Base-by-base conservation (phyloP, 2,113 vertebrate species). In the Mugil cephalus region DNA sequence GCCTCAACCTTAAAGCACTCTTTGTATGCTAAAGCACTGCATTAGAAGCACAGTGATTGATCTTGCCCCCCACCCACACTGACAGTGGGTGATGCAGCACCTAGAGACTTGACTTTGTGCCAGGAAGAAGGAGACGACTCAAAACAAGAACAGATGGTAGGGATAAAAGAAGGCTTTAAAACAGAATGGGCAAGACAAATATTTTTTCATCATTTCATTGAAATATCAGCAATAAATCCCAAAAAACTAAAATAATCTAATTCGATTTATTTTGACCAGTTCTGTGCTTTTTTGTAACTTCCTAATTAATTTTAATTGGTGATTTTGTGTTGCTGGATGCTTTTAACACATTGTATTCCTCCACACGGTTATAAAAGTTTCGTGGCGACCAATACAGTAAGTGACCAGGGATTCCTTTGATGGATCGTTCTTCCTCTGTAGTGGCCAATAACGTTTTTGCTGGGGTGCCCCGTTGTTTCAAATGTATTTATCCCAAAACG, bases 21-120 rank as follows among this genome's bases (percentile, higher is more conserved):
- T 74, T 80, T 88, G 80, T 86, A 88, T 88, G 80, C 79, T 79
- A 88, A 87, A 83, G 71, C 55, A 73, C 67, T 81, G 83, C 86
- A 84, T 87, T 83, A 85, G 82, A 80, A 60, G 74, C 66, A 15
- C 56, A 69, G 62, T 73, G 78, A 90, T 86, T 87, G 89, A 91
- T 90, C 70, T 82, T 54, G 68, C 64, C 79, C 76, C 75, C 82
- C 83, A 65, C 82, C 74, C 83, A 87, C 85, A 73, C 80, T 67
- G 78, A 80, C 82, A 77, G 84, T 38, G 73, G 72, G 79, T 82
- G 87, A 88, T 80, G 79, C 75, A 83, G 72, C 43, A 80, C 73
- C 78, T 76, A 43, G 34, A 82, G 73, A 76, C 84, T 76, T 70
- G 72, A 80, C 38, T 79, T 61, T 5, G 53, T 75, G 85, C 84